These are phyloP conservation scores for Willowsia nigromaculata DNA, from an alignment of 2,888 invertebrate genomes.

Conservation along the genomic window DNA sequence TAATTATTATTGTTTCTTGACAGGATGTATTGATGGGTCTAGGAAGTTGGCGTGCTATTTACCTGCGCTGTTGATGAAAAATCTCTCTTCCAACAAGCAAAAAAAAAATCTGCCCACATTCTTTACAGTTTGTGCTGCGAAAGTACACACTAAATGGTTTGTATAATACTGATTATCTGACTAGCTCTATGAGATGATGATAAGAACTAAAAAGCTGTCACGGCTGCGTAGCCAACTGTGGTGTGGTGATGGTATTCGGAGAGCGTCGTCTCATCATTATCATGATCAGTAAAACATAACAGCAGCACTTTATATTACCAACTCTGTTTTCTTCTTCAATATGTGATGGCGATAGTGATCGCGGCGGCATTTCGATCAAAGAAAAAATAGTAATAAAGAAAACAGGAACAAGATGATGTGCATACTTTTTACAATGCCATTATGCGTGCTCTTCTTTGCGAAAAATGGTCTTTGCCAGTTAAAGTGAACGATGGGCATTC, in stretches of 20 bases:
- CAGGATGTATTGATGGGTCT: conserved; percentile 42
- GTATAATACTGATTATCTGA: not conserved
- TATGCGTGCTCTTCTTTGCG: conserved; percentile 59
- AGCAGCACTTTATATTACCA: conserved; percentile 17
- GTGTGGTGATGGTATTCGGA: not conserved
- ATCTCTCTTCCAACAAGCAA: not conserved
- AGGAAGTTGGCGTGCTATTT: conserved; percentile 28
- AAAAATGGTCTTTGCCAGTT: conserved; percentile 22
- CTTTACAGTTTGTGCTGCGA: not conserved
- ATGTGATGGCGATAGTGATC: conserved; percentile 55
- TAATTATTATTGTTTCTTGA: conserved; percentile 27
- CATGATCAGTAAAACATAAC: conserved; percentile 12
- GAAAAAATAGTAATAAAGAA: conserved; percentile 60
- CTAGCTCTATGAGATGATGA: not conserved
- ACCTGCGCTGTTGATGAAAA: not conserved
- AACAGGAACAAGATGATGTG: conserved; percentile 64
- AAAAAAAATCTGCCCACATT: conserved; percentile 14
- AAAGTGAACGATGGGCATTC: conserved; percentile 34
- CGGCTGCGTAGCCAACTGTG: not conserved
- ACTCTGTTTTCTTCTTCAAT: conserved; percentile 42
- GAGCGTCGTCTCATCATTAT: not conserved
- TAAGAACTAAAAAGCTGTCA: conserved; percentile 34
- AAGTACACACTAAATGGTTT: not conserved
- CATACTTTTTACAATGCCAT: conserved; percentile 61
- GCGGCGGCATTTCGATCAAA: conserved; percentile 62